Evolutionary conservation across 2,888 invertebrate species (phyloP), one percentile per base, ranked within the genome.

Genomic region (Sarcophaga subvicina): DNA sequence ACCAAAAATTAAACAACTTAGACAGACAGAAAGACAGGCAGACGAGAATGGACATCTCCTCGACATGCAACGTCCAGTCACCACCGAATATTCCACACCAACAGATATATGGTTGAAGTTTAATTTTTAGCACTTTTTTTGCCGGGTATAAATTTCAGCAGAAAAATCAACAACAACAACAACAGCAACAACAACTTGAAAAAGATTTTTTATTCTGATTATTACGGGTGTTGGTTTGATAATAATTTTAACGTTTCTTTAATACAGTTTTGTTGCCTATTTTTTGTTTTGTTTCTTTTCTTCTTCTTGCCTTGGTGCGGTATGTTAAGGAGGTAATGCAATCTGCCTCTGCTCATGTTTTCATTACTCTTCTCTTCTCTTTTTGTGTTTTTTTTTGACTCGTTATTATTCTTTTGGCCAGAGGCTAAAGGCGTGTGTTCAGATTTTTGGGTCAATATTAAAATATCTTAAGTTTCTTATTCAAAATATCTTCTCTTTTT

Each of bases 141-240:
- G 54, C 54, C 67, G 49, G 37, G 20, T 47, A 59, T 47, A 66
- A 54, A 47, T 63, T 20, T 54, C n/a, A 63, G 14, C 20, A 25
- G 17, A 49, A 54, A 75, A 75, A 47, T 14, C 37, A 54, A 66
- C 37, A 70, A 27, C 71, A 20, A 66, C 22, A 17, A 59, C n/a
- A 20, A n/a, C n/a, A n/a, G n/a, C n/a, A n/a, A n/a, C 71, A 20
- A 66, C 22, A 17, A 59, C n/a, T 67, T 66, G 60, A 69, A 69
- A 81, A 75, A 79, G 73, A 79, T 79, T 27, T 75, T 49, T 76
- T 76, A 59, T n/a, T 47, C 47, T 71, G 75, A 80, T 84, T 84
- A 76, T 76, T 80, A 80, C 71, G 75, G 76, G 76, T 84, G 84
- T 84, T 84, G 70, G 11, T 80, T 76, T 76, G 76, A 85, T 85